These are phyloP conservation scores for Polypterus bichir DNA, from an alignment of 2,113 vertebrate species.

Conservation along the genomic window DNA sequence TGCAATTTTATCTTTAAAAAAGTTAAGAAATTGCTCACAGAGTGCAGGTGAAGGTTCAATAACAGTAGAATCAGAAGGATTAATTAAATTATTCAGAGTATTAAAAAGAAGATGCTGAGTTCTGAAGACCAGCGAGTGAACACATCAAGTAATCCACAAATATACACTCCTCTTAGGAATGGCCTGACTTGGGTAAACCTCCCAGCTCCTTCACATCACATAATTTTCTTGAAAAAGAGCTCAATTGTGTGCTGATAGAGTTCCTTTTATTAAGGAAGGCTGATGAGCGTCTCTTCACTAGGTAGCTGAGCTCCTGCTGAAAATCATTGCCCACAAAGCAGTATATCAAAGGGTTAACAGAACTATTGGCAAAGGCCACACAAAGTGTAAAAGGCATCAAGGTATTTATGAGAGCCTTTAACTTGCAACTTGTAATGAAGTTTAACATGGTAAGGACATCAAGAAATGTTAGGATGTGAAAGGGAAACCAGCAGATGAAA, in stretches of 20 bases:
- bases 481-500: constrained; percentile 84
- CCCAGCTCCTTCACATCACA: constrained; percentile 52
- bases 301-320: constrained; percentile 56
- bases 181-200: background rate
- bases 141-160: no score
- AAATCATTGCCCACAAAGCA: constrained; percentile 84
- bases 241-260: constrained; percentile 54
- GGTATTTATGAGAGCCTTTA: constrained; percentile 37
- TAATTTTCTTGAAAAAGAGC: constrained; percentile 57
- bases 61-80: no score
- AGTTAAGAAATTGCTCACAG: no score
- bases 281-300: constrained; percentile 49
- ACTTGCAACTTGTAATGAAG: constrained; percentile 51
- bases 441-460: constrained; percentile 47
- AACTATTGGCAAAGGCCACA: constrained; percentile 75
- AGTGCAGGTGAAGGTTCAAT: no score
- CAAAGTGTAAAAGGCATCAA: constrained; percentile 61
- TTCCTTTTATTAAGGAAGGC: constrained; percentile 51
- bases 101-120: no score
- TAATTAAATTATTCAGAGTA: no score
- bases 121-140: no score
- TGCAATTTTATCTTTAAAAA: no score
- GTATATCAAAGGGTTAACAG: constrained; percentile 78
- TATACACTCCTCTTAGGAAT: no score
- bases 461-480: constrained; percentile 69